phyloP scores from a whole-genome alignment of 2,113 vertebrate genomes.

The Pyrgilauda ruficollis region DNA sequence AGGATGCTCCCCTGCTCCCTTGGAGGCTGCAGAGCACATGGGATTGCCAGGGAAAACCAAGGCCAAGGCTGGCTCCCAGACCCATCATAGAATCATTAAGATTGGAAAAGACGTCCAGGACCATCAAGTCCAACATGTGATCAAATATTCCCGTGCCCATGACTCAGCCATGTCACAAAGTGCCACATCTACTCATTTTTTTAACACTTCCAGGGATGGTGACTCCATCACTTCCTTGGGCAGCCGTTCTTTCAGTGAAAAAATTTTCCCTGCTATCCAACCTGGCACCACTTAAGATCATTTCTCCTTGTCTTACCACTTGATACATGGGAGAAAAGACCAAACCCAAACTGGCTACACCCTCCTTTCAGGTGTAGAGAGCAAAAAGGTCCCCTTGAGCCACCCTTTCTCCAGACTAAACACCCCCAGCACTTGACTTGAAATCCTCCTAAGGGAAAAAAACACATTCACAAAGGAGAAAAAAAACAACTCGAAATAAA shows the following conservation, averaged over 20 bases:
- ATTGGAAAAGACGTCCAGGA: neutral
- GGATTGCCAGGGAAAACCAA: neutral
- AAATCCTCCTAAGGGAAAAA: neutral
- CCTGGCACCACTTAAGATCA: neutral
- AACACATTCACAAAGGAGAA: rapidly evolving
- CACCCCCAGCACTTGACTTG: neutral
- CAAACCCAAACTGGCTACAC: neutral
- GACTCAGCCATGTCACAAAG: neutral
- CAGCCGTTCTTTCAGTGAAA: neutral
- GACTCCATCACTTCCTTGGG: neutral
- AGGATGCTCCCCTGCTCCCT: neutral
- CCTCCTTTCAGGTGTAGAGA: neutral
- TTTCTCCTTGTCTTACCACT: neutral
- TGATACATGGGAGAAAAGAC: neutral
- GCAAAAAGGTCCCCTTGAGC: neutral
- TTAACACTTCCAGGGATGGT: too few species aligned
- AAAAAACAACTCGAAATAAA: neutral
- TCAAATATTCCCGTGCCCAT: rapidly evolving
- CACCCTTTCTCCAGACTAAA: neutral
- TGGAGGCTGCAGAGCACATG: rapidly evolving
- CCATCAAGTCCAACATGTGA: neutral
- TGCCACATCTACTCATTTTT: neutral
- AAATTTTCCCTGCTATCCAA: neutral
- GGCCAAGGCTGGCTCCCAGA: neutral
- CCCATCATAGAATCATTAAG: rapidly evolving